Conservation (phyloP, 2,888 invertebrate genomes). For the Acanthococcus lagerstroemiae region DNA sequence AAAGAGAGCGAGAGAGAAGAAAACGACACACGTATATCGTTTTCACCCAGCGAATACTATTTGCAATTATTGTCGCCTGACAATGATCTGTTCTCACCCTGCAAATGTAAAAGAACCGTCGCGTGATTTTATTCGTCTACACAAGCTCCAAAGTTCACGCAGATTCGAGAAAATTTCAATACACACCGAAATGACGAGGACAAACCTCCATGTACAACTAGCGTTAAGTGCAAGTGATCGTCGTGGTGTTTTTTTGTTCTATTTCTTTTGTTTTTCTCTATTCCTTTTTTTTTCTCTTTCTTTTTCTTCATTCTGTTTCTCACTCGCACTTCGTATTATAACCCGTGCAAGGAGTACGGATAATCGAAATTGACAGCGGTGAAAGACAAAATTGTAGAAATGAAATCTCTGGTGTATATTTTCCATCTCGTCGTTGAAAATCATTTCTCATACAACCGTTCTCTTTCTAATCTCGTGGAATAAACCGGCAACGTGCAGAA, state of each 20-base stretch:
- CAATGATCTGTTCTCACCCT: no score
- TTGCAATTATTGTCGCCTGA: no score
- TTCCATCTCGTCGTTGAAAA: slow-evolving; percentile 28
- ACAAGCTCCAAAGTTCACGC: background rate
- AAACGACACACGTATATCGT: no score
- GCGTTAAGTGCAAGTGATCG: slow-evolving; percentile 24
- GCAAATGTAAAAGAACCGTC: no score
- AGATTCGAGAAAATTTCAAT: background rate
- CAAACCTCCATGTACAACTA: slow-evolving; percentile 5
- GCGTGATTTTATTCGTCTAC: background rate
- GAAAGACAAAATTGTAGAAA: slow-evolving; percentile 28
- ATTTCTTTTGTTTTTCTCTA: background rate
- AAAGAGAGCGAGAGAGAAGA: no score
- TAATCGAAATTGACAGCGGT: slow-evolving; percentile 30
- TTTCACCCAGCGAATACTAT: no score
- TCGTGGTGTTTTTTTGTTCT: background rate
- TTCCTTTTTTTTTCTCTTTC: background rate
- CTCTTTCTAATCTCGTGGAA: slow-evolving; percentile 27
- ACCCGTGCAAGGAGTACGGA: slow-evolving; percentile 21
- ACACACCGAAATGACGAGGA: slow-evolving; percentile 8
- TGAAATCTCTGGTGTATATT: slow-evolving; percentile 30
- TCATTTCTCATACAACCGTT: slow-evolving; percentile 27
- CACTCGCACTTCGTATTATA: slow-evolving; percentile 13
- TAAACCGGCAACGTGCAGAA: slow-evolving; percentile 17
- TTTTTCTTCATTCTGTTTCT: no score